Evolutionary conservation across 2,888 invertebrate species (phyloP), one percentile per base, ranked within the genome.

Genomic region (Chouioia cunea): DNA sequence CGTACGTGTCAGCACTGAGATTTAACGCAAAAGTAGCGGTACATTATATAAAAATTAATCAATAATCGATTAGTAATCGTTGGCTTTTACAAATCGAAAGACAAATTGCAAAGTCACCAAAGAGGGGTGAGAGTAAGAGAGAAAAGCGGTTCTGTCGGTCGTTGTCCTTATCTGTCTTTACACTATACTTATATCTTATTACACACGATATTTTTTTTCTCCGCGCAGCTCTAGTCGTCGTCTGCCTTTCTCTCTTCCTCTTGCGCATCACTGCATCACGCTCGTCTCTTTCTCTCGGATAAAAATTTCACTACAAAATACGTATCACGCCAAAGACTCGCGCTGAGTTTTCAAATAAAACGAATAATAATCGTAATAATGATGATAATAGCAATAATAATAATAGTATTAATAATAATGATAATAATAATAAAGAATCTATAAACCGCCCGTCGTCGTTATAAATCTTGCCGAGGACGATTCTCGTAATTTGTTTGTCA

Each of bases 1-100:
- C n/a, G n/a, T n/a, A n/a, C n/a, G n/a, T n/a, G n/a, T n/a, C 74
- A 72, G 72, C 74, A 72, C 65, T 70, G 71, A 74, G 56, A 70
- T n/a, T 36, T 36, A 70, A 74, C 66, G 65, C 47, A 72, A 74
- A 36, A 72, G 23, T 70, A 70, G 74, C 69, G 64, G 36, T 36
- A 36, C 10, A 71, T 66, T 44, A 57, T 64, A 71, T 66, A 71
- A 68, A 46, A 69, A 69, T 68, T 63, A 73, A 70, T 67, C 59
- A 56, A 52, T 64, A 50, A 54, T 54, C 57, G 65, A 54, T 50
- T 54, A 59, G 36, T 57, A 65, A 56, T 69, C 52, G 60, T 65
- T 43, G 50, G 65, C 15, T 15, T 62, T 65, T 27, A 44, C 59
- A 59, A 73, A 73, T 58, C 70, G 68, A 71, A 73, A 73, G 68